phyloP scores from a whole-genome alignment of 2,113 vertebrate genomes.

The Osmerus mordax region DNA sequence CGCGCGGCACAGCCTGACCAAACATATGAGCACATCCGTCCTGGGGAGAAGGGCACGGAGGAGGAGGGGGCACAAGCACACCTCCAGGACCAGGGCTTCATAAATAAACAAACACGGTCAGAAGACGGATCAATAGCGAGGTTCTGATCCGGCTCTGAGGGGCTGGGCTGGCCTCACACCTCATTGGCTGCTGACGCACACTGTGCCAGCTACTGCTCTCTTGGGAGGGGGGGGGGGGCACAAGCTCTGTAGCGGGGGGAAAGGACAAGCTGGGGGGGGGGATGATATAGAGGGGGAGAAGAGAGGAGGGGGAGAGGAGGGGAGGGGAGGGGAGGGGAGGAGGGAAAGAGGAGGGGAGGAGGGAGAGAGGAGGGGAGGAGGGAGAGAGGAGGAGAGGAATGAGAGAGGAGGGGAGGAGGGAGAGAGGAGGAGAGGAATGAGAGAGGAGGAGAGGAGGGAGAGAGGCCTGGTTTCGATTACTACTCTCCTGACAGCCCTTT shows the following conservation, averaged over 20 bases:
- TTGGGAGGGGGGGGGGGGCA: neutral
- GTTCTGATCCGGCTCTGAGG: conserved; percentile 55
- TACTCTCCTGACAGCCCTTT: conserved; percentile 55
- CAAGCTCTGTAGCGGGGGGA: too few species aligned
- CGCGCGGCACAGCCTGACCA: conserved; percentile 12
- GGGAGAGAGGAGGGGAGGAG: neutral
- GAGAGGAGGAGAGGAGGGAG: neutral
- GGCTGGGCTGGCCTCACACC: conserved; percentile 57
- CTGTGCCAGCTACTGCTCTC: conserved; percentile 11
- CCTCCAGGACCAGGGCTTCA: conserved; percentile 51
- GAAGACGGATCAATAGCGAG: conserved; percentile 62
- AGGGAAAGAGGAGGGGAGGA: neutral
- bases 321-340: neutral
- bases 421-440: conserved; percentile 12
- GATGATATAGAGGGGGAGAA: neutral
- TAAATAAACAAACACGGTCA: conserved; percentile 65
- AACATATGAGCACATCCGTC: conserved; percentile 39
- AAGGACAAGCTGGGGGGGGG: too few species aligned
- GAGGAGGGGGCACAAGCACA: conserved; percentile 39
- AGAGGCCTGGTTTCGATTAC: conserved; percentile 56
- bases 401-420: neutral
- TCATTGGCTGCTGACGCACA: conserved; percentile 25
- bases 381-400: neutral
- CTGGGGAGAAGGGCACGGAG: conserved; percentile 17
- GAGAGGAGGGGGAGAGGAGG: conserved; percentile 29